Base-by-base conservation (phyloP, 2,113 vertebrate genomes). In the Corythornis vintsioides region DNA sequence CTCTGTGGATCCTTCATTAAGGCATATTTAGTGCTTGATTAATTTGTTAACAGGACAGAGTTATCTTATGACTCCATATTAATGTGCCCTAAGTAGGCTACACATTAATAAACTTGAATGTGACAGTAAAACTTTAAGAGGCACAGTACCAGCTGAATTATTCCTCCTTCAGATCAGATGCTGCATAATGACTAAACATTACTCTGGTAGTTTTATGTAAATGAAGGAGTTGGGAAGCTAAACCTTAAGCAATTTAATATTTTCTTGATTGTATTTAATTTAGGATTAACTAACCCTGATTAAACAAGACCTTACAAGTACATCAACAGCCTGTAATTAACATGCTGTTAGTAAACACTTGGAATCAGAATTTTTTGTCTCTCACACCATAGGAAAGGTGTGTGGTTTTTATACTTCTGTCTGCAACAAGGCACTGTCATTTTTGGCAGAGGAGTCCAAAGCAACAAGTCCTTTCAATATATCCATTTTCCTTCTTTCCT, bases 101-200 rank as follows among this genome's bases (percentile, higher is more conserved):
- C 66, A 69, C 25, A 63, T 85, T 83, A 92, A 95, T 91, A 94
- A 96, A 93, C 55, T 90, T 45, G 33, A 84, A 88, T 63, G 21
- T 88, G 75, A 59, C 21, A 88, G 45, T 92, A 90, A 94, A 96
- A 96, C 77, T 95, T 91, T 53, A 35, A 71, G 55, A 79, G 59
- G 59, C 25, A 71, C 76, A 52, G 90, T 42, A 93, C n/a, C 35
- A 92, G 38, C 14, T 93, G 73, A 92, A 57, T 66, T 93, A 21
- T 35, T 73, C 40, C 35, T 95, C 59, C 57, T 95, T 93, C 86
- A 86, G 89, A 94, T 93, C 79, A 89, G 91, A 92, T 93, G 26
- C 31, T 93, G 52, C 61, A 67, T 93, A 89, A 92, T 63, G 76
- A 66, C 35, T 87, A 88, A 96, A 96, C 55, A 56, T 21, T 80